Evolutionary conservation across 2,113 vertebrate species (phyloP), one percentile per base, ranked within the genome.

Genomic region (Hyperoodon ampullatus): DNA sequence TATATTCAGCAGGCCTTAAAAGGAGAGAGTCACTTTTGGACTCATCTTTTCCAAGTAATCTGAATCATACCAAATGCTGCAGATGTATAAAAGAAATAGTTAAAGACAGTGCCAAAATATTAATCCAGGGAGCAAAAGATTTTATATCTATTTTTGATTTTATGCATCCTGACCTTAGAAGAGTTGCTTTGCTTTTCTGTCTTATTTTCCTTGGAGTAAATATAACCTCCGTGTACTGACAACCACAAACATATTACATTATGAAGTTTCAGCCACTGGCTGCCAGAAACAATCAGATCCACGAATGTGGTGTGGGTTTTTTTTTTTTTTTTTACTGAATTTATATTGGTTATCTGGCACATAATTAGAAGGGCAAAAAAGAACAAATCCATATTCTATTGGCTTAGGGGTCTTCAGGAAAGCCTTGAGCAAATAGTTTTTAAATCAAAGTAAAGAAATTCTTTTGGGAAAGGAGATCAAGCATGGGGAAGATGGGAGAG

Each of bases 281-380:
- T 96, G 75, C 81, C 88, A 90, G 70, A 90, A 93, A n/a, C 28
- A 60, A 77, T 81, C 50, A 55, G 42, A 63, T 90, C 26, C 44
- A 35, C 6, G 8, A 87, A 88, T 82, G 74, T 2, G 35, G 15
- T 94, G 66, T 88, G 83, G 55, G 6, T 21, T 58, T 58, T 58
- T 19, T 55, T 81, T 82, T 58, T 65, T 44, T 93, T 88, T 53
- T 92, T 81, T 82, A 50, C 60, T 85, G 33, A 66, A 78, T 90
- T 96, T 90, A 72, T 92, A 94, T 72, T 58, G 74, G 71, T 88
- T 93, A 92, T 47, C 71, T 80, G 94, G 42, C 35, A 95, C 21
- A 65, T 82, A 98, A 96, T 95, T 81, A 91, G 96, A 97, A 86
- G 61, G 77, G 35, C 1, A 72, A 82, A 72, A 91, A 68, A 81